A percentile compares a stretch with the other conserved stretches of the same genome.
Evolutionary conservation across 2,113 vertebrate genomes (phyloP).

Genomic region (Malurus melanocephalus): DNA sequence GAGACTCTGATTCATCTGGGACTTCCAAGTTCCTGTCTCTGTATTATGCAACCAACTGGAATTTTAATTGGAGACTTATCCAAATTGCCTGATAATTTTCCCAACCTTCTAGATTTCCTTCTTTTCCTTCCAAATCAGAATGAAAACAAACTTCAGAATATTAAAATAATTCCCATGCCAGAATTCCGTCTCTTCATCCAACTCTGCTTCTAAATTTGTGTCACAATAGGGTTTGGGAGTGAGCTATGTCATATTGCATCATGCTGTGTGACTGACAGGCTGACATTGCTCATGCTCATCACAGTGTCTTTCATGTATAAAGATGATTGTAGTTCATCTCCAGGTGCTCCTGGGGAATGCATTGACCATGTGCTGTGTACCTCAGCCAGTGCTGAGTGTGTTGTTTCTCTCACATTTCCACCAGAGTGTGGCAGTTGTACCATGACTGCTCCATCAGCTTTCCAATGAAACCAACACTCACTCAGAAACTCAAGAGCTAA

Average conservation of each 20-base stretch:
- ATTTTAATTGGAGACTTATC: constrained; percentile 24
- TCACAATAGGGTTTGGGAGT: constrained; percentile 14
- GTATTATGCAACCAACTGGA: background rate
- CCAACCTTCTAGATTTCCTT: constrained; percentile 27
- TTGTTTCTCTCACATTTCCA: background rate
- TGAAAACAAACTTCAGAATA: constrained; percentile 43
- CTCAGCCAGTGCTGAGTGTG: background rate
- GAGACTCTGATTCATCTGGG: background rate
- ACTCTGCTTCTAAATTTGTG: constrained; percentile 6
- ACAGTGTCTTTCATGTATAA: background rate
- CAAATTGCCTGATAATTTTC: constrained; percentile 38
- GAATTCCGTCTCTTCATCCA: background rate
- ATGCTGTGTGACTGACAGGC: constrained; percentile 24
- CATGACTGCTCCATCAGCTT: accelerated
- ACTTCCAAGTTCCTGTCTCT: constrained; percentile 19
- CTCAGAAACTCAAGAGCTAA: background rate
- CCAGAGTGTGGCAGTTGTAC: background rate
- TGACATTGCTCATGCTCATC: background rate
- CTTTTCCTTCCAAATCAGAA: constrained; percentile 28
- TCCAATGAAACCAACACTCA: background rate
- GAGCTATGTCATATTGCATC: constrained; percentile 35
- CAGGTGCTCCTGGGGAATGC: background rate
- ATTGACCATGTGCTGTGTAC: accelerated
- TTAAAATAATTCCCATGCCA: constrained; percentile 7
- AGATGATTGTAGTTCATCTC: background rate